phyloP scores from a whole-genome alignment of 1,140 invertebrate species.

The Arion vulgaris region DNA sequence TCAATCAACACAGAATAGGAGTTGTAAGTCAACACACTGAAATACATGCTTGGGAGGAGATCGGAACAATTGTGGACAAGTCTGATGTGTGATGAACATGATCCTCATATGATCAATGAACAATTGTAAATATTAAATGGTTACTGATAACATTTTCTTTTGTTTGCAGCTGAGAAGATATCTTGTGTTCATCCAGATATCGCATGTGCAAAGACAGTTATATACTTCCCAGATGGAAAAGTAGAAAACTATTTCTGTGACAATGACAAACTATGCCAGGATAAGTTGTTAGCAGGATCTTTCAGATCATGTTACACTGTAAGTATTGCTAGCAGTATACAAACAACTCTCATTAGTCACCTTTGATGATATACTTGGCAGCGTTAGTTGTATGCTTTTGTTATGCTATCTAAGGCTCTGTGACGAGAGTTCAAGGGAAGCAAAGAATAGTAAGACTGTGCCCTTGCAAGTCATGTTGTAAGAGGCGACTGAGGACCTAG shows the following conservation, averaged over 20 bases:
- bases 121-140: too few relatives aligned
- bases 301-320: constrained; percentile 26
- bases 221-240: constrained; percentile 17
- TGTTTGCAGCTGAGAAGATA: constrained; percentile 5
- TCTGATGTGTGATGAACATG: too few relatives aligned
- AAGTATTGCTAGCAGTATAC: constrained; percentile 19
- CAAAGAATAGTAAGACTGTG: too few relatives aligned
- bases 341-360: neutral
- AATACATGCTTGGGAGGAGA: too few relatives aligned
- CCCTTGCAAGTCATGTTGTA: too few relatives aligned
- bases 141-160: neutral
- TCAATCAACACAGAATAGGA: too few relatives aligned
- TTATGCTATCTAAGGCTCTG: neutral
- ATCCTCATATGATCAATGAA: too few relatives aligned
- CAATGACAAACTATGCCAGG: constrained; percentile 21
- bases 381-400: neutral
- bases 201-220: constrained; percentile 20
- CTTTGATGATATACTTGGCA: too few relatives aligned
- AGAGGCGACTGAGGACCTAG: too few relatives aligned
- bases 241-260: constrained; percentile 28
- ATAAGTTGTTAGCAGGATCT: neutral
- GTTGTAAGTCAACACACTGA: too few relatives aligned
- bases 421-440: too few relatives aligned
- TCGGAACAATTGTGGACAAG: too few relatives aligned
- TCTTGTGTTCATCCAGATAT: constrained; percentile 26